These are phyloP conservation scores for Seriola aureovittata DNA, from an alignment of 2,113 vertebrate species.

Conservation along the genomic window DNA sequence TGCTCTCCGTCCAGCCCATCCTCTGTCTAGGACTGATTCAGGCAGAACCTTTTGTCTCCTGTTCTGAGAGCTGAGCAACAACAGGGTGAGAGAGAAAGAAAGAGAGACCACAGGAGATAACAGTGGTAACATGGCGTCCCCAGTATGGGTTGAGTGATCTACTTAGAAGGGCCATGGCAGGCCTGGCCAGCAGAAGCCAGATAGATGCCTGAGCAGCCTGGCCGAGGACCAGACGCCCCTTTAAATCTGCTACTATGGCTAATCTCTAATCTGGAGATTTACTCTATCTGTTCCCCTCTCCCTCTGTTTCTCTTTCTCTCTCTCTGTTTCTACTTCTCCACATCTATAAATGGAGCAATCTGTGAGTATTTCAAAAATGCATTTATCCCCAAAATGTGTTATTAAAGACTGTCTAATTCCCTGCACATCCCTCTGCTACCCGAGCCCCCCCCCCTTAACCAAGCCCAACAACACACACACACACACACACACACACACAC, in stretches of 20 bases:
- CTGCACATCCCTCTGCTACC: conserved; percentile 58
- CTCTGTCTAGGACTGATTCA: conserved; percentile 21
- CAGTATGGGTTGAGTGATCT: conserved; percentile 75
- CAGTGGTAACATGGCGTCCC: conserved; percentile 53
- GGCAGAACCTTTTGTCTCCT: conserved; percentile 36
- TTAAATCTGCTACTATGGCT: conserved; percentile 84
- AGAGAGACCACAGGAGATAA: conserved; percentile 50
- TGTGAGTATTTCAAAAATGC: conserved; percentile 83
- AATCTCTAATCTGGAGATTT: conserved; percentile 90
- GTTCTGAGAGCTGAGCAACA: conserved; percentile 29
- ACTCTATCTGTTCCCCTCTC: conserved; percentile 77
- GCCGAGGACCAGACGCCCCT: conserved; percentile 79
- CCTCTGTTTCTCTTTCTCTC: conserved; percentile 62
- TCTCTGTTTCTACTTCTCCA: conserved; percentile 67
- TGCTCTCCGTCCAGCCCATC: conserved; percentile 22
- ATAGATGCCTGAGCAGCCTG: conserved; percentile 85
- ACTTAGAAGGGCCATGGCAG: conserved; percentile 75
- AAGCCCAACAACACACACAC: conserved; percentile 36
- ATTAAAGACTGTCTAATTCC: conserved; percentile 83
- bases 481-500: conserved; percentile 46
- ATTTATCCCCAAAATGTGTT: conserved; percentile 84
- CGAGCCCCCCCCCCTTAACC: conserved; percentile 14
- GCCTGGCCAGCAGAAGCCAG: conserved; percentile 80
- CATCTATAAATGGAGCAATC: conserved; percentile 85
- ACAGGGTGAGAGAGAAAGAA: conserved; percentile 29